A percentile compares a stretch with the other conserved stretches of the same genome.
phyloP scores from a whole-genome alignment of 2,113 vertebrate genomes.

The Alethe diademata region DNA sequence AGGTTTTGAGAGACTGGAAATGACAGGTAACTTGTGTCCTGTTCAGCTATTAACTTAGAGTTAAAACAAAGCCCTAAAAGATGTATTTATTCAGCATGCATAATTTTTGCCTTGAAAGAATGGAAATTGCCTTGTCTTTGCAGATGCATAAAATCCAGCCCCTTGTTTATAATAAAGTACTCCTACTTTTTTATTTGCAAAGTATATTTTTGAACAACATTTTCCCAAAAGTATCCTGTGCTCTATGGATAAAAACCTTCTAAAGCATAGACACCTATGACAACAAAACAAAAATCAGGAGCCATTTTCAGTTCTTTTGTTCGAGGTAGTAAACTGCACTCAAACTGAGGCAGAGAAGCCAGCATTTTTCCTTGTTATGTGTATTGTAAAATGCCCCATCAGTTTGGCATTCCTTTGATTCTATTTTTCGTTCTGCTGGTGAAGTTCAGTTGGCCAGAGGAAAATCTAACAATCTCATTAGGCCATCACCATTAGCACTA shows the following conservation, averaged over 20 bases:
- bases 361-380: neutral
- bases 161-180: neutral
- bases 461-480: neutral
- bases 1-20: neutral
- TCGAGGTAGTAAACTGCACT: neutral
- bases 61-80: neutral
- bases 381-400: neutral
- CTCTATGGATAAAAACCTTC: neutral
- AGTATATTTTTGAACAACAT: neutral
- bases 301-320: neutral
- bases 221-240: neutral
- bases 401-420: neutral
- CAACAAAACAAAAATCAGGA: neutral
- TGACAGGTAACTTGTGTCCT: neutral
- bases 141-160: neutral
- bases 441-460: neutral
- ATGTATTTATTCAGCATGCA: neutral
- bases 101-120: neutral
- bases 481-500: neutral
- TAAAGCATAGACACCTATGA: neutral
- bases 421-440: neutral
- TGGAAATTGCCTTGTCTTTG: neutral
- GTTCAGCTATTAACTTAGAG: neutral
- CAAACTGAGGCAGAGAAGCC: neutral
- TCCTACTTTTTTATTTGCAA: neutral